Percentiles rank a stretch among this genome's conserved stretches.
These are phyloP conservation scores for Puntigrus tetrazona DNA, from an alignment of 2,113 vertebrate genomes.

Conservation along the genomic window DNA sequence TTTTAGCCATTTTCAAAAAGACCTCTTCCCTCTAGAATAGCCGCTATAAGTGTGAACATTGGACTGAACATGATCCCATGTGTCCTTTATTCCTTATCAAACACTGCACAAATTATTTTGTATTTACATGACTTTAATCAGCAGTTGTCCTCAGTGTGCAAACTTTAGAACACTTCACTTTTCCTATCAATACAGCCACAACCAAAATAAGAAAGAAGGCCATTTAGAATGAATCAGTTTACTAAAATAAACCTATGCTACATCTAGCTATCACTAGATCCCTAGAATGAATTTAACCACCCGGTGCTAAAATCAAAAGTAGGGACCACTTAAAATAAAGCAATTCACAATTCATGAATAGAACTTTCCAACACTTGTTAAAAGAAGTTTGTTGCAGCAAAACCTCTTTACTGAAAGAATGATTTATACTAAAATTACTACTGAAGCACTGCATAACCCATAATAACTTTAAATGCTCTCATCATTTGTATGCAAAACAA, in stretches of 20 bases:
- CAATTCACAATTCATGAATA: neutral
- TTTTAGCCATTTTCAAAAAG: neutral
- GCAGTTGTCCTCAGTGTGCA: neutral
- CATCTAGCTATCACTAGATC: neutral
- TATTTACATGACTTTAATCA: neutral
- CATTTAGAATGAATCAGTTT: neutral
- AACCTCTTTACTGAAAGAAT: neutral
- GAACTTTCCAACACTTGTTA: neutral
- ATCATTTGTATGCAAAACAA: constrained; percentile 31
- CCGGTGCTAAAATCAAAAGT: neutral
- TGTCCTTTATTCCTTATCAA: too few relatives aligned
- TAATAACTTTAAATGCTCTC: neutral
- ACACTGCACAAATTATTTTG: too few relatives aligned
- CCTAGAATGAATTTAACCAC: neutral
- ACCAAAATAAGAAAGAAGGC: neutral
- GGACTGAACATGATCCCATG: too few relatives aligned
- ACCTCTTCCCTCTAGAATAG: neutral
- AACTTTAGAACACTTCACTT: neutral
- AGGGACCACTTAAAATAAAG: neutral
- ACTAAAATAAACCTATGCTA: neutral
- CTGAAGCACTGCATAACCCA: neutral
- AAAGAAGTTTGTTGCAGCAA: neutral
- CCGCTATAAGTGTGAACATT: too few relatives aligned
- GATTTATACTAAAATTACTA: neutral
- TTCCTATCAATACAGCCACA: neutral